A percentile compares a stretch with the other conserved stretches of the same genome.
These are phyloP conservation scores for Oconnorella tubifera DNA, from an alignment of 2,888 invertebrate species.

Conservation along the genomic window DNA sequence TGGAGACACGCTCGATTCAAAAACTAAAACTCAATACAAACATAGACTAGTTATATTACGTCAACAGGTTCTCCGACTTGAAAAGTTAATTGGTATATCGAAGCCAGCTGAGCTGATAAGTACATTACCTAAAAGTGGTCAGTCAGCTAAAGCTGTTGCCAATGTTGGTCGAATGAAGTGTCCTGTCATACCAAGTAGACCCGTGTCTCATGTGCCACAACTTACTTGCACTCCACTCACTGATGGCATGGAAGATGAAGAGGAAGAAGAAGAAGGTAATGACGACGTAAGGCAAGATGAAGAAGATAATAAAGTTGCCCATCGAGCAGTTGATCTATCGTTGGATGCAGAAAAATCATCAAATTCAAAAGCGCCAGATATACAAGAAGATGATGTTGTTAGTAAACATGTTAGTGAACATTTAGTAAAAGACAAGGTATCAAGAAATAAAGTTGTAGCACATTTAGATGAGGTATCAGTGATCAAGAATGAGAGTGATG, in stretches of 20 bases:
- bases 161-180: slow-evolving; percentile 21
- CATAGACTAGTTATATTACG: slow-evolving; percentile 67
- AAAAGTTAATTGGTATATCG: slow-evolving; percentile 69
- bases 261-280: slow-evolving; percentile 24
- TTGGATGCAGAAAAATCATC: slow-evolving; percentile 5
- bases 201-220: slow-evolving; percentile 4
- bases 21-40: slow-evolving; percentile 54
- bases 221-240: not conserved
- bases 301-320: too few relatives aligned
- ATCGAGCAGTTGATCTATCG: too few relatives aligned
- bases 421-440: too few relatives aligned
- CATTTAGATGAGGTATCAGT: not conserved
- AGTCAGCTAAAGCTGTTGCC: slow-evolving; percentile 7
- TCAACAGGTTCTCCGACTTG: slow-evolving; percentile 67
- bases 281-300: not conserved
- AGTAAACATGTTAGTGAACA: too few relatives aligned
- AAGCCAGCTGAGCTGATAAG: slow-evolving; percentile 41
- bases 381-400: slow-evolving; percentile 2
- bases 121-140: not conserved
- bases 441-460: too few relatives aligned
- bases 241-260: slow-evolving; percentile 17
- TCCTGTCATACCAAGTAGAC: not conserved
- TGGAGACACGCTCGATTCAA: slow-evolving; percentile 54
- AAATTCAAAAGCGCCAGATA: slow-evolving; percentile 5
- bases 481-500: not conserved